These are phyloP conservation scores for Drosophila serrata DNA, from an alignment of 1,140 invertebrate genomes.

Conservation along the genomic window DNA sequence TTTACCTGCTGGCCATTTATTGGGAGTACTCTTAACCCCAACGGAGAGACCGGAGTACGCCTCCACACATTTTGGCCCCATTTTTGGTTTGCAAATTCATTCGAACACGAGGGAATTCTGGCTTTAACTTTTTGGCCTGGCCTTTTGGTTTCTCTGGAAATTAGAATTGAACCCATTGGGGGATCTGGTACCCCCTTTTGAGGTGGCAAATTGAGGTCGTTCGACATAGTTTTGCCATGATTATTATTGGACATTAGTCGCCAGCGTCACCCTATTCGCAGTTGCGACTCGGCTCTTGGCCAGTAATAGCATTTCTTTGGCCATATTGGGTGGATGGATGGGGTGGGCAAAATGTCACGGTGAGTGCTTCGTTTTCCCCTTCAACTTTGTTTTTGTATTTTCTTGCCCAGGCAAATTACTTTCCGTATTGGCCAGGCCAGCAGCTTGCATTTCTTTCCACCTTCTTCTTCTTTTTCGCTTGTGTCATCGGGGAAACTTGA, in stretches of 20 bases:
- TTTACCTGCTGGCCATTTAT: conserved; percentile 44
- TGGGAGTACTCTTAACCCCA: conserved; percentile 17
- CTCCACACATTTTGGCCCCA: conserved; percentile 17
- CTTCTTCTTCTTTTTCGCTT: conserved; percentile 20
- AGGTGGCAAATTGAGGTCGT: conserved; percentile 70
- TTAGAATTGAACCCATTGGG: conserved; percentile 2
- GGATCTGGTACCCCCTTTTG: conserved; percentile 5
- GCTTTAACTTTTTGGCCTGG: conserved; percentile 13
- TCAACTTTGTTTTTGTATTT: background rate
- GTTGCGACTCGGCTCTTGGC: conserved; percentile 49
- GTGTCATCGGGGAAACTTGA: conserved; percentile 74
- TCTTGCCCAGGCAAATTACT: conserved; percentile 66
- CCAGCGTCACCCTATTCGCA: conserved; percentile 52
- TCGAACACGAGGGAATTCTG: conserved; percentile 9
- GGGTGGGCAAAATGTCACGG: conserved; percentile 66
- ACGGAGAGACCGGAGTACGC: background rate
- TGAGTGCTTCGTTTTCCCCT: conserved; percentile 58
- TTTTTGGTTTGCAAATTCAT: conserved; percentile 42
- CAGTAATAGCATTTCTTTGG: conserved; percentile 78
- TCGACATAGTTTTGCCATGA: conserved; percentile 69
- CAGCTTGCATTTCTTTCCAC: conserved; percentile 23
- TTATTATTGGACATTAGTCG: conserved; percentile 72
- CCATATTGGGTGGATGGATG: conserved; percentile 49
- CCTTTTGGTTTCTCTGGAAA: conserved; percentile 28
- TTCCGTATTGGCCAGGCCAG: conserved; percentile 63